Evolutionary conservation across 2,113 vertebrate genomes (phyloP).

Genomic region (Regulus satrapa): DNA sequence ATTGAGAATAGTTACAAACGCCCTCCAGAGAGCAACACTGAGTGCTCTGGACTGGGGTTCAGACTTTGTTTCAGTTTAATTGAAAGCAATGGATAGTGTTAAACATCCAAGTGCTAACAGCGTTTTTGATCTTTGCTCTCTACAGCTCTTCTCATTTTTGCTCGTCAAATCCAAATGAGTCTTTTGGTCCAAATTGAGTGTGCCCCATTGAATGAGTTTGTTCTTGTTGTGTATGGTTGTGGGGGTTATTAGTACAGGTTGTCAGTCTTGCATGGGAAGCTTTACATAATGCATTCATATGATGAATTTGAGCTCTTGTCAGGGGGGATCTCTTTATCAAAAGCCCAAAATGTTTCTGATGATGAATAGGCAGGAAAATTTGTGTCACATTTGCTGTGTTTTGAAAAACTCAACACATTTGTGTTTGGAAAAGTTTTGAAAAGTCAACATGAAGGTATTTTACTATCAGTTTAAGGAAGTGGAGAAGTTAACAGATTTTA

Average conservation of each 20-base stretch:
- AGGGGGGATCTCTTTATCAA: background rate
- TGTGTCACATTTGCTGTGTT: background rate
- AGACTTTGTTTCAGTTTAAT: background rate
- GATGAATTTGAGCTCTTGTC: background rate
- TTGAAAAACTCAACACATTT: no score
- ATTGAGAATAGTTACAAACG: background rate
- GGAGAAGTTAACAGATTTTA: constrained; percentile 52
- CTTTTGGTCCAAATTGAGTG: background rate
- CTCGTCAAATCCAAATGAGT: background rate
- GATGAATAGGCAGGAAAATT: background rate
- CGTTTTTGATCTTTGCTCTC: background rate
- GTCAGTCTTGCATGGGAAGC: background rate
- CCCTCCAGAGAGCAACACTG: background rate
- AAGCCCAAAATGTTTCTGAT: background rate
- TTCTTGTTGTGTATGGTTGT: background rate
- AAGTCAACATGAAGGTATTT: background rate
- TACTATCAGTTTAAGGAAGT: constrained; percentile 22
- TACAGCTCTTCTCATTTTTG: background rate
- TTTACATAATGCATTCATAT: background rate
- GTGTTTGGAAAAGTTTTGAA: no score
- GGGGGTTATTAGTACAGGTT: background rate
- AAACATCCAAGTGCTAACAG: background rate
- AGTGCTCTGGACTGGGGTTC: background rate
- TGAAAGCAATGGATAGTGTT: background rate
- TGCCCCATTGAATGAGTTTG: background rate